Evolutionary conservation across 2,888 invertebrate genomes (phyloP).

Genomic region (Baronia brevicornis): DNA sequence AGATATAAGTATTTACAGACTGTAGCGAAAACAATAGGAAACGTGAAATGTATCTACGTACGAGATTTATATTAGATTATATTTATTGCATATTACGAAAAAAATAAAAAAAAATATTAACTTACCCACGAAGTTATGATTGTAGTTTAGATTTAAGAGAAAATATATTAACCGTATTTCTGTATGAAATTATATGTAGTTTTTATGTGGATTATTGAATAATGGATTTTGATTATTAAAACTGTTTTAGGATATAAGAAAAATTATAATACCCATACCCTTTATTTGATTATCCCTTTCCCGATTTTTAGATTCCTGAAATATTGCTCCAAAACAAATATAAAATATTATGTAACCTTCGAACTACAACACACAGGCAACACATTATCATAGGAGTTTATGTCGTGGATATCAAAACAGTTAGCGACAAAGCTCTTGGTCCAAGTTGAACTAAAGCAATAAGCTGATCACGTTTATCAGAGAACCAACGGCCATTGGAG

Average conservation of each 20-base stretch:
- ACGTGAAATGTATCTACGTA: slow-evolving; percentile 45
- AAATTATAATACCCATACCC: slow-evolving; percentile 11
- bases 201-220: slow-evolving; percentile 72
- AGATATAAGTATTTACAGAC: slow-evolving; percentile 55
- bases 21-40: slow-evolving; percentile 43
- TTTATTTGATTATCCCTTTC: neutral
- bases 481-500: no score
- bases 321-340: no score
- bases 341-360: no score
- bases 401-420: no score
- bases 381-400: no score
- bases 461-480: no score
- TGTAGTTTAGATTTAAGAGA: slow-evolving; percentile 68
- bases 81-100: slow-evolving; percentile 67
- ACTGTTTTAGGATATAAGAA: slow-evolving; percentile 55
- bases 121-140: slow-evolving; percentile 58
- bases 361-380: no score
- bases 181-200: slow-evolving; percentile 76
- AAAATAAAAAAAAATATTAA: slow-evolving; percentile 65
- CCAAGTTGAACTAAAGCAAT: no score
- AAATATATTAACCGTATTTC: slow-evolving; percentile 76
- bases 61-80: slow-evolving; percentile 58
- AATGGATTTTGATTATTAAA: slow-evolving; percentile 65
- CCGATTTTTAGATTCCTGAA: no score
- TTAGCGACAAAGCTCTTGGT: no score